Evolutionary conservation across 2,113 vertebrate species (phyloP).

Genomic region (Dicerorhinus sumatrensis): DNA sequence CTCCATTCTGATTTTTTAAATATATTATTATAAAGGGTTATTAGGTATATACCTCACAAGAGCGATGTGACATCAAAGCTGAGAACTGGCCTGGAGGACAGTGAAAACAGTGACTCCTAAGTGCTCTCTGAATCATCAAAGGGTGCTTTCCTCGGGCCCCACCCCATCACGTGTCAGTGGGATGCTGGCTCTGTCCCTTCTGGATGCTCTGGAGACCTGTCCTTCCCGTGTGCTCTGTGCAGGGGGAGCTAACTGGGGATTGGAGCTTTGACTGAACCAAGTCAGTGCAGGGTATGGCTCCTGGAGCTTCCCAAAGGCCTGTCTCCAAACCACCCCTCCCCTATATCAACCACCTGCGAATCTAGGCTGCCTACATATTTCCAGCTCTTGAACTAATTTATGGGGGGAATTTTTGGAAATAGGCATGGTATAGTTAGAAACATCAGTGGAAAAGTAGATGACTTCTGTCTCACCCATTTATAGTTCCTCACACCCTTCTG

Average conservation of each 20-base stretch:
- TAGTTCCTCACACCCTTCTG: not conserved
- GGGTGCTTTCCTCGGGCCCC: not conserved
- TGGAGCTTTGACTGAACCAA: not conserved
- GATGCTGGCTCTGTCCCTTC: not conserved
- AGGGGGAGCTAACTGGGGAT: not conserved
- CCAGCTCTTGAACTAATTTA: not conserved
- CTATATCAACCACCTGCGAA: not conserved
- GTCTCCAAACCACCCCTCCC: not conserved
- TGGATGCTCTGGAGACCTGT: not conserved
- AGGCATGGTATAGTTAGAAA: not conserved
- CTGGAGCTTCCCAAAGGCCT: not conserved
- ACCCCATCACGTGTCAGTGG: not conserved
- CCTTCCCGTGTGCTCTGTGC: not conserved
- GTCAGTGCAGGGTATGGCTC: not conserved
- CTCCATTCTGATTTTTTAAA: not conserved
- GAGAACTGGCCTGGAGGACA: conserved; percentile 25
- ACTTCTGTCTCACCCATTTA: not conserved
- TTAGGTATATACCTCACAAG: not conserved
- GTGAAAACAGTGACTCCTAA: not conserved
- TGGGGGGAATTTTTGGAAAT: not conserved
- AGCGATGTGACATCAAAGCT: conserved; percentile 58
- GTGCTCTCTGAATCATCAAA: not conserved
- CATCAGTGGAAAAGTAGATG: not conserved
- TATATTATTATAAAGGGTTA: not conserved
- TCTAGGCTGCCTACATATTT: not conserved